phyloP scores from a whole-genome alignment of 1,140 invertebrate species.

The Carposina sasakii region DNA sequence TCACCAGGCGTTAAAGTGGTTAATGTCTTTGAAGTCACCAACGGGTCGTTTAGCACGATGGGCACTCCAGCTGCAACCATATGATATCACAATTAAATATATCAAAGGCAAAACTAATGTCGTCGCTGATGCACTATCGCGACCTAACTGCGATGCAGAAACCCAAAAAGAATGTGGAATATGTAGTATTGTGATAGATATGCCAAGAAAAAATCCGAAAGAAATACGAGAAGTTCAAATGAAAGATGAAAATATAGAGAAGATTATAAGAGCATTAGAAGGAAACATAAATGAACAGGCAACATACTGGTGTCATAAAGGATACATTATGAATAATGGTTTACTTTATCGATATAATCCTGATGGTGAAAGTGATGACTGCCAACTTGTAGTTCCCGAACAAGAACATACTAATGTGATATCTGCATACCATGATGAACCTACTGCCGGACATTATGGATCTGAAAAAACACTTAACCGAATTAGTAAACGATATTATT shows the following conservation, averaged over 20 bases:
- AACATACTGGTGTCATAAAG: background rate
- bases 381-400: background rate
- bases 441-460: background rate
- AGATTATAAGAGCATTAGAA: background rate
- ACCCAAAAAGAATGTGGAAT: slow-evolving; percentile 12
- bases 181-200: slow-evolving; percentile 13
- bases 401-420: background rate
- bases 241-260: too few relatives aligned
- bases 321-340: background rate
- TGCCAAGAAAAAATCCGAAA: slow-evolving; percentile 11
- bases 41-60: slow-evolving; percentile 47
- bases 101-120: slow-evolving; percentile 24
- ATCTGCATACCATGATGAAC: background rate
- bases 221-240: slow-evolving; percentile 25
- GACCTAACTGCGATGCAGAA: slow-evolving; percentile 2
- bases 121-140: slow-evolving; percentile 21
- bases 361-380: background rate
- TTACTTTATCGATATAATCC: background rate
- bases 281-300: background rate
- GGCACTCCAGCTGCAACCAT: slow-evolving; percentile 51
- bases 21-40: slow-evolving; percentile 48
- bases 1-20: slow-evolving; percentile 62
- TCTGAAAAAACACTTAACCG: background rate
- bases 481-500: slow-evolving; percentile 7
- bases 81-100: slow-evolving; percentile 26